A percentile compares a stretch with the other conserved stretches of the same genome.
phyloP scores from a whole-genome alignment of 2,797 vertebrate genomes.

The Rhinella marina region DNA sequence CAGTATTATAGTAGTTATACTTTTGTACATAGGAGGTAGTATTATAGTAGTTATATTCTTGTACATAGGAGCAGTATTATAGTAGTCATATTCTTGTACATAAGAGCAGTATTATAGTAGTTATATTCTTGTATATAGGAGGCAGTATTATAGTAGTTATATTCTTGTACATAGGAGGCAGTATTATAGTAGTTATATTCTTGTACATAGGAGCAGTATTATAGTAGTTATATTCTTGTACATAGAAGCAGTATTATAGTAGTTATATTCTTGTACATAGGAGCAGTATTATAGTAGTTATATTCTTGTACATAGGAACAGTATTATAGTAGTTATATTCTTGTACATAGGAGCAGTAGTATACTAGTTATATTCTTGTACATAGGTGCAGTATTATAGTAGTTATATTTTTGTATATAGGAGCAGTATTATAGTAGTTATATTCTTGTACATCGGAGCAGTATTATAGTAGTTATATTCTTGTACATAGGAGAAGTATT shows the following conservation, averaged over 20 bases:
- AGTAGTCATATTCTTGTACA: slow-evolving; percentile 21
- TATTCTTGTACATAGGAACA: background rate
- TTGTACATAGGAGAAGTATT: too few species aligned
- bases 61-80: slow-evolving; percentile 18
- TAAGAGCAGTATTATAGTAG: slow-evolving; percentile 9
- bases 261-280: slow-evolving; percentile 3
- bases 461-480: too few species aligned
- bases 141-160: slow-evolving; percentile 15
- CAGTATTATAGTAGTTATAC: slow-evolving; percentile 22
- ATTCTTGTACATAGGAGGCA: background rate
- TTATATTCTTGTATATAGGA: background rate
- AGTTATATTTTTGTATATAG: slow-evolving; percentile 11
- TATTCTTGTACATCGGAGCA: slow-evolving; percentile 16
- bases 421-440: slow-evolving; percentile 7
- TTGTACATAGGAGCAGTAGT: background rate
- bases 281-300: slow-evolving; percentile 14
- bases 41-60: slow-evolving; percentile 29
- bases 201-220: background rate
- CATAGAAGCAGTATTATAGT: slow-evolving; percentile 3
- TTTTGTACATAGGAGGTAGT: slow-evolving; percentile 1
- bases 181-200: slow-evolving; percentile 29
- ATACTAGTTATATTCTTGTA: background rate
- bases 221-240: slow-evolving; percentile 14
- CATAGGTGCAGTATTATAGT: slow-evolving; percentile 1
- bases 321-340: slow-evolving; percentile 2